Percentiles rank a stretch among this genome's conserved stretches.
phyloP scores from a whole-genome alignment of 2,888 invertebrate species.

The Tyria jacobaeae region DNA sequence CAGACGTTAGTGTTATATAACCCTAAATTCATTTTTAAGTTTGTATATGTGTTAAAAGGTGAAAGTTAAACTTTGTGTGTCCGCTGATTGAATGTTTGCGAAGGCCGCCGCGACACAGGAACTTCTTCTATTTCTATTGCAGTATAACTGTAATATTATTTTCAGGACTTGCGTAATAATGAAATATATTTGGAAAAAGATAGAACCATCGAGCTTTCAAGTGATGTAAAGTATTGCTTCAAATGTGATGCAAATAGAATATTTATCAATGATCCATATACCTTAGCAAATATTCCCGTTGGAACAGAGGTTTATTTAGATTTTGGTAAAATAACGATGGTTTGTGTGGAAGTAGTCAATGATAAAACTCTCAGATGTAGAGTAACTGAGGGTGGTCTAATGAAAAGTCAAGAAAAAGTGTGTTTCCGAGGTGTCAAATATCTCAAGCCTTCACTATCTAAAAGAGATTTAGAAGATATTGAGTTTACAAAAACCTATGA shows the following conservation, averaged over 20 bases:
- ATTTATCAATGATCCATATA: slow-evolving; percentile 62
- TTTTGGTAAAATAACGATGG: slow-evolving; percentile 56
- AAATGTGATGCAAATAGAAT: slow-evolving; percentile 58
- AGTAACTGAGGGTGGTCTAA: slow-evolving; percentile 51
- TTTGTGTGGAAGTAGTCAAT: slow-evolving; percentile 54
- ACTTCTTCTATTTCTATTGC: neutral
- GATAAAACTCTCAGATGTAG: slow-evolving; percentile 55
- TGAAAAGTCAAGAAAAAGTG: slow-evolving; percentile 52
- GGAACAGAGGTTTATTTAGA: slow-evolving; percentile 60
- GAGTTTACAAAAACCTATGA: slow-evolving; percentile 61
- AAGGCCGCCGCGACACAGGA: too few relatives aligned
- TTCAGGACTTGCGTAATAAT: neutral
- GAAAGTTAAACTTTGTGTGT: too few relatives aligned
- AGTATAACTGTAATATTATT: neutral
- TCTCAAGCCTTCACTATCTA: slow-evolving; percentile 53
- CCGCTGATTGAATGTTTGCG: too few relatives aligned
- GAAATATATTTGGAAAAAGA: slow-evolving; percentile 36
- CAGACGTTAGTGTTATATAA: slow-evolving; percentile 33
- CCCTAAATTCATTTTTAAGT: neutral
- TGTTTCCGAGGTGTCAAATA: slow-evolving; percentile 57
- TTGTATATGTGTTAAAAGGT: neutral
- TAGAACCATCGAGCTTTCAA: slow-evolving; percentile 53
- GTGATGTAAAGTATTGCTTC: slow-evolving; percentile 49
- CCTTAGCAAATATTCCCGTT: slow-evolving; percentile 47
- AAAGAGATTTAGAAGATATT: slow-evolving; percentile 60